Conservation (phyloP, 1,140 invertebrate genomes). For the Triops cancriformis region DNA sequence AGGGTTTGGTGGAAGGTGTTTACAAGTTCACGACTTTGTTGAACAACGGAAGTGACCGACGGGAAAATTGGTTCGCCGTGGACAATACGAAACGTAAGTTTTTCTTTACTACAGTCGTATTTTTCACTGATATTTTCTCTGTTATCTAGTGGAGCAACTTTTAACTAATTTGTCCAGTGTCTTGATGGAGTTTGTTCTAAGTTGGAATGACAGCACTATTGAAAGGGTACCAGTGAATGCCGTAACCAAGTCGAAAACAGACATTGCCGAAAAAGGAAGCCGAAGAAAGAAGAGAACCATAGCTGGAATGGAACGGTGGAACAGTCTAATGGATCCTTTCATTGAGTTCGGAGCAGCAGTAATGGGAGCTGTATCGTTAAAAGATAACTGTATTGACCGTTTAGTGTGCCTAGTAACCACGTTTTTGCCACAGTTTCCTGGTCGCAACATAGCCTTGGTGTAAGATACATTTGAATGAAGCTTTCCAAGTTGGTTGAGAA, state of each 20-base stretch:
- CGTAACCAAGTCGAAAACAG: background rate
- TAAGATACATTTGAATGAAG: background rate
- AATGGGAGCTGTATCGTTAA: background rate
- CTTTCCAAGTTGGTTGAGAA: background rate
- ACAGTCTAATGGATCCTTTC: background rate
- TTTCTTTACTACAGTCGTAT: background rate
- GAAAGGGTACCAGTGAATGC: background rate
- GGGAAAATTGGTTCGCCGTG: background rate
- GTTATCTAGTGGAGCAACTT: background rate
- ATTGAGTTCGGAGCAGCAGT: background rate
- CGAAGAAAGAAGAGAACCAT: background rate
- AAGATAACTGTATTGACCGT: background rate
- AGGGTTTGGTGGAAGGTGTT: background rate
- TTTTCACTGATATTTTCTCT: background rate
- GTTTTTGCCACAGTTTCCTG: background rate
- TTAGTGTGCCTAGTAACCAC: background rate
- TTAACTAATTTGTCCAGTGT: background rate
- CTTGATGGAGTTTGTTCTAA: background rate
- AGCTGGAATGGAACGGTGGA: background rate
- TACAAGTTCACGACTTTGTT: background rate
- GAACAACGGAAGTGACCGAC: background rate
- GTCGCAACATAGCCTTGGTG: background rate
- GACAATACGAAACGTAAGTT: background rate
- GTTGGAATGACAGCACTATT: background rate
- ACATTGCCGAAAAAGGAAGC: background rate